Evolutionary conservation across 2,113 vertebrate genomes (phyloP).

Genomic region (Neolamprologus sp.): DNA sequence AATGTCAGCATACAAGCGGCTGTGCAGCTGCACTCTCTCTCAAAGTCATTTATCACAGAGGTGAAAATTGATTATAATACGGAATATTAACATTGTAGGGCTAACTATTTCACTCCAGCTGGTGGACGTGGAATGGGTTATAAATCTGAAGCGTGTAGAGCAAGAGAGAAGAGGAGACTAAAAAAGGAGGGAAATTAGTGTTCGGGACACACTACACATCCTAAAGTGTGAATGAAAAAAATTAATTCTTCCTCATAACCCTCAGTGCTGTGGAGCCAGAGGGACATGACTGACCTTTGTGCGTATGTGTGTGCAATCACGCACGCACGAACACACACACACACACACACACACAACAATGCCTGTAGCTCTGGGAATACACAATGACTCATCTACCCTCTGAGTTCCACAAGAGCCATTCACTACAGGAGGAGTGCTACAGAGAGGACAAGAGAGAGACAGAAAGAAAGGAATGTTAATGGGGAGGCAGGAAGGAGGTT

Average conservation of each 20-base stretch:
- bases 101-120: not conserved
- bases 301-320: not conserved
- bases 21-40: not conserved
- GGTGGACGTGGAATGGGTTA: not conserved
- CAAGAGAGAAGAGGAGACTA: not conserved
- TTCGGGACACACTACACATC: not conserved
- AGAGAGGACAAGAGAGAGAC: slow-evolving; percentile 5
- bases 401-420: slow-evolving; percentile 4
- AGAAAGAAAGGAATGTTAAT: not conserved
- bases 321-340: not conserved
- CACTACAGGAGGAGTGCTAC: slow-evolving; percentile 2
- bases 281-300: slow-evolving; percentile 19
- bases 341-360: not conserved
- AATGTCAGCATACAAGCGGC: not conserved
- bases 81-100: not conserved
- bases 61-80: not conserved
- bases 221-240: slow-evolving; percentile 24
- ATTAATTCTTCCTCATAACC: slow-evolving; percentile 6
- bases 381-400: slow-evolving; percentile 21
- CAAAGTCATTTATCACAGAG: not conserved
- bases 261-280: not conserved
- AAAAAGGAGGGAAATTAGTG: not conserved
- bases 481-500: not conserved
- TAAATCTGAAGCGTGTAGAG: not conserved
- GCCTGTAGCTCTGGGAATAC: not conserved